phyloP scores from a whole-genome alignment of 2,797 vertebrate species.

The Cyprinodon diabolis region DNA sequence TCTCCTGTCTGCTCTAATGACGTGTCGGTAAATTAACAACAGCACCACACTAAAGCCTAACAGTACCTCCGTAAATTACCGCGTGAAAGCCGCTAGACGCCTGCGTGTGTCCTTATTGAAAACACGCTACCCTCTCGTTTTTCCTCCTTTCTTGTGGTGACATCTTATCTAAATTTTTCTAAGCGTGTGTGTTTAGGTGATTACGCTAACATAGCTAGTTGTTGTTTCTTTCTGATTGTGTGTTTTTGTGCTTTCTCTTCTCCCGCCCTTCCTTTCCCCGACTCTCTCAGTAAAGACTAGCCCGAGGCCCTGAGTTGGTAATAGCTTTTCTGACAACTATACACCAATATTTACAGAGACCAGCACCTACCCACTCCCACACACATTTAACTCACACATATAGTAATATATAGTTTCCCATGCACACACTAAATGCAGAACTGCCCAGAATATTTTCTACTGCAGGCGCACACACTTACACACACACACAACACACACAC shows the following conservation, averaged over 20 bases:
- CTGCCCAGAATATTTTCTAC: constrained; percentile 22
- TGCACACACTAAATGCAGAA: constrained; percentile 26
- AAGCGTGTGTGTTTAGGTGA: constrained; percentile 30
- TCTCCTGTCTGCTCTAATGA: constrained; percentile 80
- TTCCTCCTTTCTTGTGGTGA: constrained; percentile 15
- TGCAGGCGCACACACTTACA: constrained; percentile 14
- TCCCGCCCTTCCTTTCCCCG: constrained; percentile 41
- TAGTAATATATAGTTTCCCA: constrained; percentile 51
- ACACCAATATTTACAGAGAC: constrained; percentile 83
- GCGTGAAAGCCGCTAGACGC: constrained; percentile 62
- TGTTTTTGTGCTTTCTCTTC: constrained; percentile 23
- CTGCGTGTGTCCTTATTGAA: constrained; percentile 74
- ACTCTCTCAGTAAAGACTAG: constrained; percentile 77
- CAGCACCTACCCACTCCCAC: constrained; percentile 67
- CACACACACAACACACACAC: constrained; percentile 23
- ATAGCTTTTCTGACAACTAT: constrained; percentile 85
- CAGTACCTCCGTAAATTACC: constrained; percentile 76
- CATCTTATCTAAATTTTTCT: constrained; percentile 68
- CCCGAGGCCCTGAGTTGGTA: constrained; percentile 77
- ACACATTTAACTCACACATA: constrained; percentile 66
- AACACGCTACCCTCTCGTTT: constrained; percentile 33
- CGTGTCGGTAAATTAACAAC: constrained; percentile 82
- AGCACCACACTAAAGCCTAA: constrained; percentile 70
- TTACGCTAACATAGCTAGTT: constrained; percentile 45
- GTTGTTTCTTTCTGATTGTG: constrained; percentile 32